Evolutionary conservation across 2,888 invertebrate genomes (phyloP).

Genomic region (Gastracanthus pulcherrimus): DNA sequence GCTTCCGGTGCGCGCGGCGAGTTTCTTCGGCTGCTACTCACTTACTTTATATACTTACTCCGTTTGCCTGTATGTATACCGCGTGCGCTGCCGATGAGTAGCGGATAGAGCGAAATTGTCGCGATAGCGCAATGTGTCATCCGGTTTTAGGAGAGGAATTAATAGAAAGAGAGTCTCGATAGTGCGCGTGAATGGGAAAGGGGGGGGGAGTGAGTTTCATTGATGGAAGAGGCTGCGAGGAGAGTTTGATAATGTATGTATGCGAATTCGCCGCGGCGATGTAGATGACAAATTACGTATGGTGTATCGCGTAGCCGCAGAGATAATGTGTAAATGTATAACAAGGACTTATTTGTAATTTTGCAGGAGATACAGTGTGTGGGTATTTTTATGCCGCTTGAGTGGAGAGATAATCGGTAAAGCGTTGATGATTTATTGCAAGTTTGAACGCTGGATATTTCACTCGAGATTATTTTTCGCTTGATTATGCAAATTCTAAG

Average conservation of each 20-base stretch:
- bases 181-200: not conserved
- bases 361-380: slow-evolving; percentile 6
- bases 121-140: no score
- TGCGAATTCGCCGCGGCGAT: not conserved
- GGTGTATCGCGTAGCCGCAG: not conserved
- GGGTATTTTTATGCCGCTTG: not conserved
- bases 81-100: no score
- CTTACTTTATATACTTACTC: not conserved
- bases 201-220: not conserved
- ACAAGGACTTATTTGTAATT: slow-evolving; percentile 41
- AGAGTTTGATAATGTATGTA: no score
- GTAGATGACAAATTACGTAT: not conserved
- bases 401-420: not conserved
- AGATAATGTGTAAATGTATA: not conserved
- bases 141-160: no score
- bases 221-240: no score
- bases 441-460: not conserved
- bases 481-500: slow-evolving; percentile 7
- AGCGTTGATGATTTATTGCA: slow-evolving; percentile 6
- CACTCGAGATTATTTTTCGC: not conserved
- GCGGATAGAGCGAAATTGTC: no score
- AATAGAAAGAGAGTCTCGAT: no score
- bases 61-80: no score
- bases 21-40: not conserved
- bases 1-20: not conserved